Base-by-base conservation (phyloP, 1,140 invertebrate genomes). In the Trichonephila inaurata region DNA sequence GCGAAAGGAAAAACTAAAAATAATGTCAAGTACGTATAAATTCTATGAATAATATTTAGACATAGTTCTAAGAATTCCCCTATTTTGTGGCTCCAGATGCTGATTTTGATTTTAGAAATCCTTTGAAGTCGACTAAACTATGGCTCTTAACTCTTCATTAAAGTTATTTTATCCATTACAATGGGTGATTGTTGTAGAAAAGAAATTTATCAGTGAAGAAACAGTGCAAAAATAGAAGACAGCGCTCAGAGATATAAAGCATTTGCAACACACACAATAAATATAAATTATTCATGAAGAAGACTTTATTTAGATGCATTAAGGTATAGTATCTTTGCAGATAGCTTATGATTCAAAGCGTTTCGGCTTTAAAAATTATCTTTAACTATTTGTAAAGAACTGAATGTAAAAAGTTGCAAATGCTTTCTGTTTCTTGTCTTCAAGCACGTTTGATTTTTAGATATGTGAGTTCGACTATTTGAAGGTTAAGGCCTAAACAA, bases 201-300 rank as follows among this genome's bases (percentile, higher is more conserved):
- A 19, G 72, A 40, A 10, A 33, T 77, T 40, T 40, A 77, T 77
- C 33, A 18, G 16, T 33, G 69, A 6, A 40, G 28, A 40, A 18
- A 33, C 18, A 77, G 10, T 28, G 3, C 72, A 40, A 77, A 77
- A 77, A 77, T 77, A 77, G 72, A 77, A 33, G 62, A 64, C 21
- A 64, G 62, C 62, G 62, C 0, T n/a, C 21, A 21, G 21, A 64
- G 62, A 19, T 19, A 18, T 64, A 64, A 77, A 69, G 24, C 66
- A 69, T 28, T 10, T 5, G 16, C 33, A 14, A 77, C 28, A n/a
- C n/a, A n/a, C n/a, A n/a, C n/a, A 19, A 18, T 40, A 4, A 40
- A 19, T 24, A 77, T 77, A 77, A 77, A 77, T 77, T 40, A 77
- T 77, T 77, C 72, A 77, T 77, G 72, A 77, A 40, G 24, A 77